Percentiles rank a stretch among this genome's conserved stretches.
These are phyloP conservation scores for Branchinecta lindahli DNA, from an alignment of 1,140 invertebrate genomes.

Conservation along the genomic window DNA sequence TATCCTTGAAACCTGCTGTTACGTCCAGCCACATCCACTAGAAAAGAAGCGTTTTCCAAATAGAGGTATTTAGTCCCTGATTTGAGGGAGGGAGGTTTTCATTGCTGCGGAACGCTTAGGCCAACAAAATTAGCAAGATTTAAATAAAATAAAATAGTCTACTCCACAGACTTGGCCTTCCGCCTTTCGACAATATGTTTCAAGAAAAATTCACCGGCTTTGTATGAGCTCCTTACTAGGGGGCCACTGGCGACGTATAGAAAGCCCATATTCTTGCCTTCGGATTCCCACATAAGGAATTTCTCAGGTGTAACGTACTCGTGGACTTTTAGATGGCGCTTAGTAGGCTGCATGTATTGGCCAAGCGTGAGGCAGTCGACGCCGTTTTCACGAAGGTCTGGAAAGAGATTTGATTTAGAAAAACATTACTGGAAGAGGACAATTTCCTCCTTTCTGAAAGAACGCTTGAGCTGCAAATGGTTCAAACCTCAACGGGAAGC, in stretches of 20 bases:
- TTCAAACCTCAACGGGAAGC: no score
- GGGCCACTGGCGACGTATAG: slow-evolving; percentile 94
- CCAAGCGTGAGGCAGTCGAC: slow-evolving; percentile 94
- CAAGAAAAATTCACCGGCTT: slow-evolving; percentile 86
- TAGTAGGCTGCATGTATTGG: slow-evolving; percentile 99
- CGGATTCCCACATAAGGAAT: slow-evolving; percentile 75
- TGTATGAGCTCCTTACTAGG: slow-evolving; percentile 89
- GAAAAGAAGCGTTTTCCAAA: no score
- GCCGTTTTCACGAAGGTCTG: slow-evolving; percentile 54
- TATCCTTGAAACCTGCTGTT: no score
- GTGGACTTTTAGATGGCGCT: slow-evolving; percentile 70
- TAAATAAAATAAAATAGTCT: no score
- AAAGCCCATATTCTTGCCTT: slow-evolving; percentile 78
- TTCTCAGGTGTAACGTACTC: slow-evolving; percentile 95
- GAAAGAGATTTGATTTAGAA: slow-evolving; percentile 21
- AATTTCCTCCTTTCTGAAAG: no score
- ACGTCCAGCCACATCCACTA: no score
- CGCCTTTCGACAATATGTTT: slow-evolving; percentile 48
- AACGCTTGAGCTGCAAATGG: no score
- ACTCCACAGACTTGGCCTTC: background rate
- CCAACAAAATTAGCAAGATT: no score
- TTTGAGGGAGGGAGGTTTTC: no score
- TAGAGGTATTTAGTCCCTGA: no score
- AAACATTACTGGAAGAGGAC: background rate
- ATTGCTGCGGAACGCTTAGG: no score